Conservation (phyloP, 2,888 invertebrate species). For the Stenolophus ochropezus region DNA sequence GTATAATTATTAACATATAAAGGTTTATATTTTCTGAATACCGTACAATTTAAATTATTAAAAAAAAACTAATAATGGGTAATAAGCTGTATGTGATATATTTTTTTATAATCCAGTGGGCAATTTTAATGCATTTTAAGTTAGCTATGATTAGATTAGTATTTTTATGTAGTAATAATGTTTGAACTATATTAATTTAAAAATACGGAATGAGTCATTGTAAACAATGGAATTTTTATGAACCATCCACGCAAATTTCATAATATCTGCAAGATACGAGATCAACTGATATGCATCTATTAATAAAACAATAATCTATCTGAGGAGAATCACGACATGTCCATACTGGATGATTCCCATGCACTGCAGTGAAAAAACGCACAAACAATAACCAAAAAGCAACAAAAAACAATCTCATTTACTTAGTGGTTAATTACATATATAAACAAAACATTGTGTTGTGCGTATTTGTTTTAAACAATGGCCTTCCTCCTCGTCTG, state of each 20-base stretch:
- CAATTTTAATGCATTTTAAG: no score
- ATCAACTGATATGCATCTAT: conserved; percentile 40
- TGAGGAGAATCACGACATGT: conserved; percentile 42
- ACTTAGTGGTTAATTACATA: conserved; percentile 45
- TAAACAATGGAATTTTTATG: conserved; percentile 25
- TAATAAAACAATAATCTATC: conserved; percentile 49
- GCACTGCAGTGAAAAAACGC: conserved; percentile 36
- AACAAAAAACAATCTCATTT: conserved; percentile 47
- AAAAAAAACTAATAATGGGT: no score
- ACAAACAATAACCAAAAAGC: conserved; percentile 48
- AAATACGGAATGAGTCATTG: no score
- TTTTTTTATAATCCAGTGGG: no score
- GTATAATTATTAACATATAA: no score
- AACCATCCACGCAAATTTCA: conserved; percentile 46
- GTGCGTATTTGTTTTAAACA: conserved; percentile 51
- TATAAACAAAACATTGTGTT: conserved; percentile 53
- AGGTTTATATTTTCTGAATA: no score
- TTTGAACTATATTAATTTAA: not conserved
- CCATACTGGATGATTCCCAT: conserved; percentile 34
- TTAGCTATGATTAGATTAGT: no score
- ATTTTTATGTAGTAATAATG: no score
- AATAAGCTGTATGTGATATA: no score
- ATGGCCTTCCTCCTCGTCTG: conserved; percentile 46
- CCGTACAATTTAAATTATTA: no score
- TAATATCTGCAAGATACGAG: conserved; percentile 30